Conservation (phyloP, 1,140 invertebrate genomes). For the Heliconius melpomene region DNA sequence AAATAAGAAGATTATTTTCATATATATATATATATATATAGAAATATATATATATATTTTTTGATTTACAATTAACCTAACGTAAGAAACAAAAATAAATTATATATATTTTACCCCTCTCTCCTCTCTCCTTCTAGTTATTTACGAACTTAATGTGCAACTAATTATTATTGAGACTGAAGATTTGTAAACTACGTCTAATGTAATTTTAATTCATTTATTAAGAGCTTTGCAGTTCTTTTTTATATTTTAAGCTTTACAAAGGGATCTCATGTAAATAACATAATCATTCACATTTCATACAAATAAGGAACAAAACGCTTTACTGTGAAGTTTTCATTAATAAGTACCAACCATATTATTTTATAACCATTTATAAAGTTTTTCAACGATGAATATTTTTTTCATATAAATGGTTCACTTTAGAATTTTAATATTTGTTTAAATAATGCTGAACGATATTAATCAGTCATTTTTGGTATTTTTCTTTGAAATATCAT, state of each 20-base stretch:
- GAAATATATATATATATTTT: no score
- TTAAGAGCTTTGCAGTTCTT: constrained; percentile 18
- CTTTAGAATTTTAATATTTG: background rate
- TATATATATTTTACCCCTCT: background rate
- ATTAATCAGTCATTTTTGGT: no score
- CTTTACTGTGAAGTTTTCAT: background rate
- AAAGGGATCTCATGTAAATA: constrained; percentile 31
- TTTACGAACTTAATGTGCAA: background rate
- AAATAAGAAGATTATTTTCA: no score
- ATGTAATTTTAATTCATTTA: constrained; percentile 20
- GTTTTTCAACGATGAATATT: background rate
- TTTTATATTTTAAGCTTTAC: constrained; percentile 28
- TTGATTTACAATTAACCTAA: no score
- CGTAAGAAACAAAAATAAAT: background rate
- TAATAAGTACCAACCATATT: background rate
- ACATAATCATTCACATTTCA: background rate
- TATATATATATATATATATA: no score
- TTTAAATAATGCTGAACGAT: no score
- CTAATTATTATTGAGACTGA: constrained; percentile 33
- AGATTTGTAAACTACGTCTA: constrained; percentile 37
- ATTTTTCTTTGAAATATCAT: no score
- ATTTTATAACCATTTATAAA: background rate
- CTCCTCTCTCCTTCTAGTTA: background rate
- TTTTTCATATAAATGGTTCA: background rate
- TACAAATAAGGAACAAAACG: constrained; percentile 1